Conservation (phyloP, 1,140 invertebrate genomes). For the Leptinotarsa undecemlineata region DNA sequence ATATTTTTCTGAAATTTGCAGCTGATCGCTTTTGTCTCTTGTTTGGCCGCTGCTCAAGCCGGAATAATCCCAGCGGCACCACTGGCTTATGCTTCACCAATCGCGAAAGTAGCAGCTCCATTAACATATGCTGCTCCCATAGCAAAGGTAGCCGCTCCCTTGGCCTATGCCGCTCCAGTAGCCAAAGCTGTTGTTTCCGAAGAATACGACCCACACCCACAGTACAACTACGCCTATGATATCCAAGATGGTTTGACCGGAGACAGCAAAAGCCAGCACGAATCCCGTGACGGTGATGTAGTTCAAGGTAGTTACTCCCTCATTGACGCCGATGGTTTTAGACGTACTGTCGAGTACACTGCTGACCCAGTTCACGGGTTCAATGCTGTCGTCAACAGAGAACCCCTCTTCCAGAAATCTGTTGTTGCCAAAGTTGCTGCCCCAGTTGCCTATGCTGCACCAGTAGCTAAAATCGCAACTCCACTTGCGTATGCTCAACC, state of each 20-base stretch:
- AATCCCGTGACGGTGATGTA: conserved; percentile 64
- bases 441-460: conserved; percentile 39
- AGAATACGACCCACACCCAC: conserved; percentile 62
- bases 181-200: conserved; percentile 46
- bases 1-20: neutral
- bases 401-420: conserved; percentile 44
- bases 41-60: conserved; percentile 38
- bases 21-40: conserved; percentile 24
- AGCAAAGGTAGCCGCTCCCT: neutral
- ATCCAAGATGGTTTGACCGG: conserved; percentile 64
- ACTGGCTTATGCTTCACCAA: conserved; percentile 52
- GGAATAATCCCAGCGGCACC: conserved; percentile 40
- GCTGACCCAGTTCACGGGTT: conserved; percentile 62
- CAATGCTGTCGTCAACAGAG: conserved; percentile 57
- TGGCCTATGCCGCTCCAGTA: neutral
- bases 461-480: conserved; percentile 8
- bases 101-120: conserved; percentile 33
- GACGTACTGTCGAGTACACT: conserved; percentile 66
- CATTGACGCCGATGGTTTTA: conserved; percentile 66
- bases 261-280: conserved; percentile 63
- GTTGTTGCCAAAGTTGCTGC: conserved; percentile 31
- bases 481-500: conserved; percentile 26
- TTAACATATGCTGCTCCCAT: conserved; percentile 52
- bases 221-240: conserved; percentile 63
- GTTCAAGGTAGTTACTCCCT: conserved; percentile 68